Evolutionary conservation across 1,140 invertebrate species (phyloP), one percentile per base, ranked within the genome.

Genomic region (Drosophila lacteicornis): DNA sequence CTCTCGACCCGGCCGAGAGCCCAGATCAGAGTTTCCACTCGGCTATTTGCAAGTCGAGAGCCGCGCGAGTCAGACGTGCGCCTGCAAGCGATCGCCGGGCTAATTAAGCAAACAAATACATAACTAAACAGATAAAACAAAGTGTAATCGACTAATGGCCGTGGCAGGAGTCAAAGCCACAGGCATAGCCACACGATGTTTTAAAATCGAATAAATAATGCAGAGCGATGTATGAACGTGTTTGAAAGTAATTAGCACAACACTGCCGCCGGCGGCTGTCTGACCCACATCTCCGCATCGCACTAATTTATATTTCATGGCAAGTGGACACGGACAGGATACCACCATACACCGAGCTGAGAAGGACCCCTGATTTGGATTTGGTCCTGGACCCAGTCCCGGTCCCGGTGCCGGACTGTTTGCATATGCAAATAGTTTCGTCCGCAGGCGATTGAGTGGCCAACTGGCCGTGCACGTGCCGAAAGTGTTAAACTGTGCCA

Each of bases 11-110:
- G 53, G 53, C 38, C 22, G 47, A 67, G 62, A 50, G 66, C 49
- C 40, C 45, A 62, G 51, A 73, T 62, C 78, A 50, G 50, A 30
- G 74, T 25, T 57, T 25, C n/a, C 40, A 43, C 33, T 85, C 62
- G 68, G 71, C 80, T 87, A 87, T 87, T 87, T 84, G 85, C 77
- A 87, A 79, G 80, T 87, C 59, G 85, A 68, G 65, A 80, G 84
- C 47, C 60, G 77, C 56, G 68, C 65, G 82, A 60, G 61, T 61
- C 69, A 68, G 84, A 87, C 84, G 84, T 88, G 58, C 59, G 57
- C 40, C 40, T 63, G 58, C 25, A 46, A 70, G 75, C 57, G 17
- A 40, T 62, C 58, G 43, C 38, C 62, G 38, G 36, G 43, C 15
- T 49, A 42, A 57, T 43, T 58, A 36, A 45, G 22, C 27, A n/a